Base-by-base conservation (phyloP, 2,888 invertebrate species). In the Drosophila subsilvestris region DNA sequence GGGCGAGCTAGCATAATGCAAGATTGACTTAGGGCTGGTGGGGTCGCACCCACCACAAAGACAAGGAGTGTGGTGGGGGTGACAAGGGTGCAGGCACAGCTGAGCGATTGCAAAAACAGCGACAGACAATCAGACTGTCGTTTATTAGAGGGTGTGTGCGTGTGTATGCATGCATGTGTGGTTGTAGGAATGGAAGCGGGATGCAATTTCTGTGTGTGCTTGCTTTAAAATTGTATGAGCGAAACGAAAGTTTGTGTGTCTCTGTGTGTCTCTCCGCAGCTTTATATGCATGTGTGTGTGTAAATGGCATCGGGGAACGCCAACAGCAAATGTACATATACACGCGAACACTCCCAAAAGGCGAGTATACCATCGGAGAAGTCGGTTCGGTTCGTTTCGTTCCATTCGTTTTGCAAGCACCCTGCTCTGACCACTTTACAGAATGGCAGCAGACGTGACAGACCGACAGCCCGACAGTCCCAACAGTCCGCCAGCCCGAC, bases 281-380 rank as follows among this genome's bases (percentile, higher is more conserved):
- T 32, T 32, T 27, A 9, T 9, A 12, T 32, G 61, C 47, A 57
- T 63, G 54, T 60, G 62, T 57, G 59, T 53, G 62, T 59, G 74
- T 77, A 80, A 79, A 79, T 83, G 79, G 79, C 85, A 86, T 81
- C 80, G 87, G 88, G 88, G 87, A 90, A 85, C 83, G 80, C 85
- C 89, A 89, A 22, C 69, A 89, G 86, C 9, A 51, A 45, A 58
- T 27, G 53, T 54, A 56, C 20, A 51, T 25, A 18, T 57, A 49
- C 42, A 48, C 48, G 56, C 55, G 17, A 27, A 55, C 51, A 54
- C 37, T 65, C 65, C n/a, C 37, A 37, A 14, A 37, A 14, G 1
- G 6, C 14, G 14, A 37, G 70, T 50, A 61, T 53, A 51, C 55
- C 66, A 62, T 66, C 48, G 56, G 63, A 65, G 66, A 66, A 65